Conservation (phyloP, 2,797 vertebrate genomes). For the Poecilia gillii region DNA sequence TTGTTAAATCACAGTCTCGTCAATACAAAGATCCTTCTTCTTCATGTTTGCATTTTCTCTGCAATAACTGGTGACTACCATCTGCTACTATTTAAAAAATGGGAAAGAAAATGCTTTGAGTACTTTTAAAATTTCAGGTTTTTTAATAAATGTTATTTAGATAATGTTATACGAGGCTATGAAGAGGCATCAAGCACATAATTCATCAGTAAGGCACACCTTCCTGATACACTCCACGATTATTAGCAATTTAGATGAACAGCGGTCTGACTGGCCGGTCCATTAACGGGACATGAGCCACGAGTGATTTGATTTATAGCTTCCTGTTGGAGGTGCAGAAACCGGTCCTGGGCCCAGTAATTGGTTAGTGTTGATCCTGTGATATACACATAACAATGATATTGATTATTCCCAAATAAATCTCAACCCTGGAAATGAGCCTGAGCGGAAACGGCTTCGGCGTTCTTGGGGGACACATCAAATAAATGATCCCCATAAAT, state of each 20-base stretch:
- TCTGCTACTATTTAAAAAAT: background rate
- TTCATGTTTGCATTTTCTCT: background rate
- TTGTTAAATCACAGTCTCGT: background rate
- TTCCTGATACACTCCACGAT: slow-evolving; percentile 1
- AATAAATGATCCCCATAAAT: slow-evolving; percentile 61
- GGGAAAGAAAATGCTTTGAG: background rate
- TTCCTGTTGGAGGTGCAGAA: slow-evolving; percentile 28
- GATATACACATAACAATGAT: slow-evolving; percentile 66
- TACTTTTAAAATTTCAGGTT: background rate
- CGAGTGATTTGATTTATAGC: slow-evolving; percentile 50
- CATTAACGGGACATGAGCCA: slow-evolving; percentile 40
- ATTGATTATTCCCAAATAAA: slow-evolving; percentile 75
- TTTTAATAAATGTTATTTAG: background rate
- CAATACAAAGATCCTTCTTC: background rate
- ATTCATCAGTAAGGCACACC: slow-evolving; percentile 1
- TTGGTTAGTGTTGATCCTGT: slow-evolving; percentile 62
- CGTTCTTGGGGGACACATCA: slow-evolving; percentile 65
- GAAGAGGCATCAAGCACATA: background rate
- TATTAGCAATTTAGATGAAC: slow-evolving; percentile 12
- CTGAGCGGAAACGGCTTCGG: slow-evolving; percentile 39
- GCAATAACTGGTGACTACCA: background rate
- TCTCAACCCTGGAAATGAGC: slow-evolving; percentile 51
- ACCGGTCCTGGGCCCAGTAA: slow-evolving; percentile 45
- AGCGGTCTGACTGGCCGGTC: slow-evolving; percentile 33
- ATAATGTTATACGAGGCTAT: background rate